Evolutionary conservation across 2,113 vertebrate genomes (phyloP), one percentile per base, ranked within the genome.

Genomic region (Grus americana): DNA sequence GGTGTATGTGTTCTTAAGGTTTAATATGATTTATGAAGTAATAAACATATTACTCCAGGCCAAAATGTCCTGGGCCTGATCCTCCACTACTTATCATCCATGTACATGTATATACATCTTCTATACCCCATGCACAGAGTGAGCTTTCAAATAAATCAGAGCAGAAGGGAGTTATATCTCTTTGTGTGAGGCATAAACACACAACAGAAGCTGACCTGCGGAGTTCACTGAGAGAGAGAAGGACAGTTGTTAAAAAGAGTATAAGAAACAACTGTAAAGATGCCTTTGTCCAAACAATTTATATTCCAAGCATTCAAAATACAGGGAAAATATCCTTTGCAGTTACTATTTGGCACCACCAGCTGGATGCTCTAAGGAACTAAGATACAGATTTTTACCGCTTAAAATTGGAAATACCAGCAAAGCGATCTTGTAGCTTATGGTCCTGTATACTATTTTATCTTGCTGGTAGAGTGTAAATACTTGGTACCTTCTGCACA

Each of bases 321-420:
- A 26, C 15, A 82, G 61, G 40, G 59, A 90, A 93, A 61, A 42
- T 21, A 24, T 83, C 46, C 54, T 95, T 95, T 84, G 74, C 46
- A 83, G 86, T 95, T 93, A 85, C 71, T 94, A 86, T 98, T 95
- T 96, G 92, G 96, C 97, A 97, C 97, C 97, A 97, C 96, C 97
- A 96, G 19, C 95, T 97, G 97, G 97, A 96, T 94, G 72, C 26
- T 95, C 12, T 84, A n/a, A 93, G 93, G 78, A 98, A 97, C 75
- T 95, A 90, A 94, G 58, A 55, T 10, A 9, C 2, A 57, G 27
- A 66, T 58, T 94, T 90, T 91, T 47, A 10, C 62, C 76, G 34
- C 76, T 95, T 81, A 34, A 91, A 88, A 78, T 59, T 84, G 57
- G 49, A 92, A 94, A 83, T 55, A 63, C 2, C 2, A 4, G 62